Percentiles rank a stretch among this genome's conserved stretches.
These are phyloP conservation scores for Clarias gariepinus DNA, from an alignment of 2,113 vertebrate genomes.

Conservation along the genomic window DNA sequence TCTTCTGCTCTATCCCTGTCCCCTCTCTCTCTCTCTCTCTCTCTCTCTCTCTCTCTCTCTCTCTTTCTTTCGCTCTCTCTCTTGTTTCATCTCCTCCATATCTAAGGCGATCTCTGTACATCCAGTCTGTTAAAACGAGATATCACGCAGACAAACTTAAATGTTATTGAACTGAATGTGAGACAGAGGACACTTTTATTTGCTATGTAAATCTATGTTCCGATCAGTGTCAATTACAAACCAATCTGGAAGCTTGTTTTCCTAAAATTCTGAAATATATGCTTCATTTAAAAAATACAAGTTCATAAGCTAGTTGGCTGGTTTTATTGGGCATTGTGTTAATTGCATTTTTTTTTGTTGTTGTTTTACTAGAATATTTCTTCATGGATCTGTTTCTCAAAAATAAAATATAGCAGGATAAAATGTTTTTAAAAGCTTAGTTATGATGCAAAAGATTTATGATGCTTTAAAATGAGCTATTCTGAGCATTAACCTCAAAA, in stretches of 20 bases:
- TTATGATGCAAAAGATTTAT: no score
- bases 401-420: background rate
- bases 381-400: background rate
- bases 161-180: background rate
- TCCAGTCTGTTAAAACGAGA: slow-evolving; percentile 18
- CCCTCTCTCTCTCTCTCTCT: no score
- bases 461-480: background rate
- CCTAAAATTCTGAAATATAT: background rate
- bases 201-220: background rate
- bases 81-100: background rate
- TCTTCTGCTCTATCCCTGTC: background rate
- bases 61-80: background rate
- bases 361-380: background rate
- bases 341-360: background rate
- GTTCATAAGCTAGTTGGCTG: background rate
- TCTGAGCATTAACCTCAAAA: background rate
- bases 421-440: background rate
- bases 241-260: background rate
- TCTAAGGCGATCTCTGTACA: background rate
- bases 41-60: slow-evolving; percentile 33
- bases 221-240: background rate
- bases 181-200: background rate
- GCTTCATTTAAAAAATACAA: background rate
- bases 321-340: background rate
- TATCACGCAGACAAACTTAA: background rate